phyloP scores from a whole-genome alignment of 2,888 invertebrate genomes.

The Tryphoninae sp. region DNA sequence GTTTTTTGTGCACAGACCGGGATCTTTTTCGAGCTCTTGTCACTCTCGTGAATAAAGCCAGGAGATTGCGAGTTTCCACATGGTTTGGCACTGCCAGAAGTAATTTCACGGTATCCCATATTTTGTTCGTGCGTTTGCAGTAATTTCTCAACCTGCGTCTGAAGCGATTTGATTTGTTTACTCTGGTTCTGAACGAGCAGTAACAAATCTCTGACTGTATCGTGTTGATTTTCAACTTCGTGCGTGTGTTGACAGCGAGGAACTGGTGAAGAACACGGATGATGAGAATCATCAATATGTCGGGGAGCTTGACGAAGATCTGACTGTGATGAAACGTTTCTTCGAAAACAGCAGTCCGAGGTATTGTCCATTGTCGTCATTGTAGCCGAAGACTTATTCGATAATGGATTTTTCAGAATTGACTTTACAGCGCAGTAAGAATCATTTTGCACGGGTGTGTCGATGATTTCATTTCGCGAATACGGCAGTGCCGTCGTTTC shows the following conservation, averaged over 20 bases:
- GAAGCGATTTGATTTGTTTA: constrained; percentile 85
- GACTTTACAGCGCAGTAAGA: constrained; percentile 43
- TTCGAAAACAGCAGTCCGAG: constrained; percentile 1
- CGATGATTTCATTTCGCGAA: constrained; percentile 2
- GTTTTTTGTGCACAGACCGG: constrained; percentile 11
- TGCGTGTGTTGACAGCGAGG: constrained; percentile 37
- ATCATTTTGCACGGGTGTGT: constrained; percentile 16
- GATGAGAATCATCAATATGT: not conserved
- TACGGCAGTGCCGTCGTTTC: constrained; percentile 7
- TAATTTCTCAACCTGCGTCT: constrained; percentile 86
- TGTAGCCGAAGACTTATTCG: not conserved
- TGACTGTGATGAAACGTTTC: not conserved
- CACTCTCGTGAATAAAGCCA: not conserved
- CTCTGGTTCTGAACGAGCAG: constrained; percentile 87
- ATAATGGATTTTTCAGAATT: constrained; percentile 40
- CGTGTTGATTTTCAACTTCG: constrained; percentile 65
- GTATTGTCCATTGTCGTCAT: not conserved
- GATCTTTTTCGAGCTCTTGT: not conserved
- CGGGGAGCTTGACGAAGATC: constrained; percentile 4
- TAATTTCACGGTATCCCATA: constrained; percentile 39
- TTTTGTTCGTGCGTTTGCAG: constrained; percentile 75
- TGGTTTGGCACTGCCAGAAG: constrained; percentile 50
- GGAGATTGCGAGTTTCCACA: constrained; percentile 10
- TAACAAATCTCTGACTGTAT: constrained; percentile 82
- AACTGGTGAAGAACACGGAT: not conserved